Conservation (phyloP, 2,888 invertebrate genomes). For the Pandemis heparana region DNA sequence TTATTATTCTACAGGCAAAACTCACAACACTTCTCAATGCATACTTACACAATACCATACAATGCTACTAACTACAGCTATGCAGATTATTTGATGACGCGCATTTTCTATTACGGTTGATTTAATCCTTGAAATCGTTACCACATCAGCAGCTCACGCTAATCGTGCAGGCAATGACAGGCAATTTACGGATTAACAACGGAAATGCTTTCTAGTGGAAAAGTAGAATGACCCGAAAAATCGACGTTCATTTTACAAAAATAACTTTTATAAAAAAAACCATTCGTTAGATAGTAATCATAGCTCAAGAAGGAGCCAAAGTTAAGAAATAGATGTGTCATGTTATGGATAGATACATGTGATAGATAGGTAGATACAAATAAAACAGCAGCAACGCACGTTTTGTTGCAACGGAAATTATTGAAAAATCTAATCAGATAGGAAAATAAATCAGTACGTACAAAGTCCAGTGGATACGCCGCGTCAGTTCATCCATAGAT, state of each 20-base stretch:
- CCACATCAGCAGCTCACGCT: background rate
- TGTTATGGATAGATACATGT: too few relatives aligned
- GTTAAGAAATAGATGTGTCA: too few relatives aligned
- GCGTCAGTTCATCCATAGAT: constrained; percentile 17
- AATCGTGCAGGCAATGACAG: constrained; percentile 16
- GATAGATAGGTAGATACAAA: too few relatives aligned
- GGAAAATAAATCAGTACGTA: constrained; percentile 8
- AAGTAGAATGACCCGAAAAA: constrained; percentile 2
- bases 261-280: background rate
- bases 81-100: constrained; percentile 29
- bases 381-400: background rate
- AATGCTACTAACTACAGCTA: constrained; percentile 24
- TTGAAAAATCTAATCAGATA: constrained; percentile 11
- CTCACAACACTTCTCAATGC: constrained; percentile 12
- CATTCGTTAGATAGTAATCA: background rate
- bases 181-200: constrained; percentile 3
- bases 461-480: background rate
- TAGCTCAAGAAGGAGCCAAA: background rate
- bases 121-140: constrained; percentile 12
- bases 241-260: constrained; percentile 5
- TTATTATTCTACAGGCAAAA: background rate
- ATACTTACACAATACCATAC: constrained; percentile 18
- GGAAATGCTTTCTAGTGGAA: constrained; percentile 3
- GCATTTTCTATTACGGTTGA: constrained; percentile 30
- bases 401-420: background rate